Evolutionary conservation across 1,140 invertebrate species (phyloP).

Genomic region (Drosophila parabipectinata): DNA sequence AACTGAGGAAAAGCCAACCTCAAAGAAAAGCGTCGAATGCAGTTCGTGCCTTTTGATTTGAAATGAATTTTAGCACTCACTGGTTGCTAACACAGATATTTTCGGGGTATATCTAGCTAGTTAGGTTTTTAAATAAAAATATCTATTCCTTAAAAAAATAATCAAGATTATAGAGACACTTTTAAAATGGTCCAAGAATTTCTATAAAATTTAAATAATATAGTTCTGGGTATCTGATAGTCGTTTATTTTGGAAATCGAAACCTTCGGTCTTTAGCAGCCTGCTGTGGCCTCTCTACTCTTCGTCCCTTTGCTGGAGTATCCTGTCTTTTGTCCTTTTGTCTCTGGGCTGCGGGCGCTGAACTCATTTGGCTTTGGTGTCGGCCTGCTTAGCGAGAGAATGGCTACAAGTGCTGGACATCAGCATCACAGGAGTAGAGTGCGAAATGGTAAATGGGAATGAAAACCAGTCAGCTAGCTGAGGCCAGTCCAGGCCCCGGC

Average conservation of each 20-base stretch:
- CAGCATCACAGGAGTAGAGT: background rate
- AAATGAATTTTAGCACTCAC: background rate
- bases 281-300: background rate
- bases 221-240: background rate
- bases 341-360: constrained; percentile 48
- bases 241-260: background rate
- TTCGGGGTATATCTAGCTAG: background rate
- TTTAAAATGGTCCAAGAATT: too few relatives aligned
- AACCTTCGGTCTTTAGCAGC: background rate
- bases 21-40: constrained; percentile 33
- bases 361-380: constrained; percentile 76
- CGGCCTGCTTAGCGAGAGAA: constrained; percentile 63
- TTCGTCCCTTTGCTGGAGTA: constrained; percentile 11
- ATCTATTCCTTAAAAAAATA: too few relatives aligned
- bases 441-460: background rate
- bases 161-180: too few relatives aligned
- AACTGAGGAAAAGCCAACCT: background rate
- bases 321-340: constrained; percentile 18
- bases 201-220: background rate
- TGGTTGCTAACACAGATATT: background rate
- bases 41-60: constrained; percentile 11
- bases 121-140: too few relatives aligned
- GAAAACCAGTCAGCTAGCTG: constrained; percentile 21
- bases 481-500: constrained; percentile 5
- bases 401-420: constrained; percentile 59